Evolutionary conservation across 1,140 invertebrate genomes (phyloP).

Genomic region (Papilio xuthus): DNA sequence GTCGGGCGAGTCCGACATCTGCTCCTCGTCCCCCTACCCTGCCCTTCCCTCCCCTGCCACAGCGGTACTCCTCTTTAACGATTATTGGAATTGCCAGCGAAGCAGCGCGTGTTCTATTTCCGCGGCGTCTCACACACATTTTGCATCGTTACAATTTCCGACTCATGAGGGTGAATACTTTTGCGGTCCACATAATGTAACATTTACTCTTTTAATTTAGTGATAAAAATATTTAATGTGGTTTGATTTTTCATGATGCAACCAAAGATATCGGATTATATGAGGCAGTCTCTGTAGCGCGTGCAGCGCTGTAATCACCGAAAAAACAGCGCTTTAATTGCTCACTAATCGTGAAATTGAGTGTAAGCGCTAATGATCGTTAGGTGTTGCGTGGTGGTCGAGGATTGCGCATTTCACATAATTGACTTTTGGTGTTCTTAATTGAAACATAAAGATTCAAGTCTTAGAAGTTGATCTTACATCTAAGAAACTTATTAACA

Average conservation of each 20-base stretch:
- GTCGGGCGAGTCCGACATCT: constrained; percentile 63
- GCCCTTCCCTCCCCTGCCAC: background rate
- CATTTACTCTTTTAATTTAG: background rate
- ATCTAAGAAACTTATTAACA: background rate
- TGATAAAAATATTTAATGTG: background rate
- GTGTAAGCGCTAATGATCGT: constrained; percentile 33
- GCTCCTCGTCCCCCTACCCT: constrained; percentile 45
- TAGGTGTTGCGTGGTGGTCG: constrained; percentile 5
- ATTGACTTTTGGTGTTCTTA: constrained; percentile 11
- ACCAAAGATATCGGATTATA: background rate
- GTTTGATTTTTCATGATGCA: background rate
- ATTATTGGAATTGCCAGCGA: constrained; percentile 76
- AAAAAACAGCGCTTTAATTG: constrained; percentile 35
- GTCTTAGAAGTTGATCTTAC: background rate
- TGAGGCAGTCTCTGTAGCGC: background rate
- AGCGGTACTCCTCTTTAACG: constrained; percentile 61
- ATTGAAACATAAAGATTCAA: constrained; percentile 24
- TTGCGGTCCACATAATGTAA: background rate
- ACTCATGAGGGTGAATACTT: background rate
- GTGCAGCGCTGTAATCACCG: constrained; percentile 6
- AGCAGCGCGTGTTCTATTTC: constrained; percentile 65
- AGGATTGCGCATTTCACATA: constrained; percentile 26
- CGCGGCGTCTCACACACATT: constrained; percentile 6
- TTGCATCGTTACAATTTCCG: constrained; percentile 22
- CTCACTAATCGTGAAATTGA: constrained; percentile 36